Percentiles rank a stretch among this genome's conserved stretches.
Evolutionary conservation across 1,140 invertebrate genomes (phyloP).

Genomic region (Danaus plexippus): DNA sequence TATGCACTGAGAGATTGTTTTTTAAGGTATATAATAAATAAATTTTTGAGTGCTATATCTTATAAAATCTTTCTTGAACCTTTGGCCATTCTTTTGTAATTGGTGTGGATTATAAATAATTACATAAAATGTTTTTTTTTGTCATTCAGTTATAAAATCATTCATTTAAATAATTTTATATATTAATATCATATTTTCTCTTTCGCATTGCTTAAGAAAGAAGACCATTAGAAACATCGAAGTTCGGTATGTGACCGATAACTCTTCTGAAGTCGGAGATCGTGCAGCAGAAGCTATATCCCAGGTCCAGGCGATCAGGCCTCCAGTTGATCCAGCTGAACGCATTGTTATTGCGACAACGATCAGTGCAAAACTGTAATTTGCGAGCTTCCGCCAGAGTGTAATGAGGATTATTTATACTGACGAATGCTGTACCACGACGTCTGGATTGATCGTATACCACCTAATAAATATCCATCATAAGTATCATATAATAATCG

Average conservation of each 20-base stretch:
- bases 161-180: not conserved
- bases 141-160: not conserved
- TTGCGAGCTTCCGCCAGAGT: slow-evolving; percentile 44
- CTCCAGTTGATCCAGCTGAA: slow-evolving; percentile 71
- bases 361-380: slow-evolving; percentile 73
- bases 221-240: slow-evolving; percentile 58
- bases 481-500: too few relatives aligned
- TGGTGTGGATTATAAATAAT: too few relatives aligned
- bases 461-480: slow-evolving; percentile 49
- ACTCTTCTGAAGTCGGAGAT: slow-evolving; percentile 73
- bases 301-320: slow-evolving; percentile 67
- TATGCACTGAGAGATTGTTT: too few relatives aligned
- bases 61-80: too few relatives aligned
- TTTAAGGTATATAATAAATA: too few relatives aligned
- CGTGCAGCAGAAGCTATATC: slow-evolving; percentile 78
- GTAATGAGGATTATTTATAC: slow-evolving; percentile 77
- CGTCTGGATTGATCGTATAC: slow-evolving; percentile 70
- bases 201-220: slow-evolving; percentile 31
- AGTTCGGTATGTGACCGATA: slow-evolving; percentile 67
- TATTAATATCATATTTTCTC: slow-evolving; percentile 2
- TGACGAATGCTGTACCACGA: slow-evolving; percentile 74
- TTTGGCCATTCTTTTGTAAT: too few relatives aligned
- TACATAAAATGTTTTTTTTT: not conserved
- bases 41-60: too few relatives aligned
- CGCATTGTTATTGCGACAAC: slow-evolving; percentile 68